Evolutionary conservation across 2,888 invertebrate genomes (phyloP), one percentile per base, ranked within the genome.

Genomic region (Tachina lurida): DNA sequence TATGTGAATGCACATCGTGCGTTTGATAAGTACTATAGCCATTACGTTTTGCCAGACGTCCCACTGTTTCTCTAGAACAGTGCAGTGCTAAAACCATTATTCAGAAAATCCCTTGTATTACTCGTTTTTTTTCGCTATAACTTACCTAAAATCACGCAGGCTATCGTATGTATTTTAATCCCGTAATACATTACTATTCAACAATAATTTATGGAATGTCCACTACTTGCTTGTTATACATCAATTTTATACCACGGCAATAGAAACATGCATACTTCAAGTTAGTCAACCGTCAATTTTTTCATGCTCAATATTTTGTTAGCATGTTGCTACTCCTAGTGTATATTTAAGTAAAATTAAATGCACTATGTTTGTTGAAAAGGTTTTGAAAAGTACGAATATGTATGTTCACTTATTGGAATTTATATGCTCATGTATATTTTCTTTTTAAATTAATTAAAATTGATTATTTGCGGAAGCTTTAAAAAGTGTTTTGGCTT

Each of bases 21-120:
- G 88, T 84, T 77, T 43, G 87, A 86, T 78, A 89, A 87, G 85
- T 89, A 91, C 58, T 89, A 79, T 90, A 91, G 43, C 92, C 91
- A 87, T 90, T 89, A 41, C 92, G 89, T 73, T 92, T 92, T 84
- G 90, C 88, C n/a, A 91, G 87, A 31, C 91, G 88, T 31, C 89
- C 90, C 87, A 87, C 58, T 86, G 85, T 76, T 80, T 80, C 83
- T 17, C 49, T 63, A 62, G 87, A 75, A 84, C 86, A 87, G 87
- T 91, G 70, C 13, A 71, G 77, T 67, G 86, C 84, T 84, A 15
- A 81, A 82, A 31, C 10, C 41, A 63, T 22, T 74, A 56, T 78
- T 62, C 8, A 47, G 43, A 68, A 63, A 41, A 54, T 65, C 31
- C 31, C 31, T 31, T 31, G 31, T 31, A 70, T 8, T 68, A 52